Evolutionary conservation across 2,797 vertebrate genomes (phyloP).

Genomic region (Cephalopachus bancanus): DNA sequence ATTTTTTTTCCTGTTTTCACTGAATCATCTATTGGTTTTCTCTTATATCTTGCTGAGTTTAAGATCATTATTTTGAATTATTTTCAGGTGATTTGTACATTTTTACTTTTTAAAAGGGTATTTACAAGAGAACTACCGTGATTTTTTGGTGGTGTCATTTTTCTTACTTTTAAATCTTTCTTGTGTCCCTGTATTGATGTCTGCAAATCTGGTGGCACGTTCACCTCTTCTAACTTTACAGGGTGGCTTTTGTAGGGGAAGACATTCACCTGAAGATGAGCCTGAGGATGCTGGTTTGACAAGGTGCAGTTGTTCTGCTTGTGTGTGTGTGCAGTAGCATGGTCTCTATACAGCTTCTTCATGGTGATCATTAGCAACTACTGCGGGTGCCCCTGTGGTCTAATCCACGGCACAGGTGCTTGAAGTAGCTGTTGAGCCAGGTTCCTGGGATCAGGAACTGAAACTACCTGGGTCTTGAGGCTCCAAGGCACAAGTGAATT

Average conservation of each 20-base stretch:
- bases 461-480: not conserved
- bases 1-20: not conserved
- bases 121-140: not conserved
- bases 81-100: not conserved
- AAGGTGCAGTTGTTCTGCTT: not conserved
- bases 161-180: not conserved
- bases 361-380: no score
- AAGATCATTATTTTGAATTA: not conserved
- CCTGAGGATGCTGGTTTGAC: not conserved
- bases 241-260: not conserved
- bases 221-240: not conserved
- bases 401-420: not conserved
- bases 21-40: not conserved
- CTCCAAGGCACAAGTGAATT: not conserved
- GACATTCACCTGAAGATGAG: not conserved
- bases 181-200: not conserved
- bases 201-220: not conserved
- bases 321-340: not conserved
- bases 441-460: not conserved
- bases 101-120: not conserved
- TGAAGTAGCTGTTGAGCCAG: not conserved
- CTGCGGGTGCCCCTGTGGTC: not conserved
- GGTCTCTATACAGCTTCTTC: not conserved
- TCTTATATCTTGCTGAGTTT: not conserved
- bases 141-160: not conserved